Conservation (phyloP, 2,888 invertebrate species). For the Anaspis maculata region DNA sequence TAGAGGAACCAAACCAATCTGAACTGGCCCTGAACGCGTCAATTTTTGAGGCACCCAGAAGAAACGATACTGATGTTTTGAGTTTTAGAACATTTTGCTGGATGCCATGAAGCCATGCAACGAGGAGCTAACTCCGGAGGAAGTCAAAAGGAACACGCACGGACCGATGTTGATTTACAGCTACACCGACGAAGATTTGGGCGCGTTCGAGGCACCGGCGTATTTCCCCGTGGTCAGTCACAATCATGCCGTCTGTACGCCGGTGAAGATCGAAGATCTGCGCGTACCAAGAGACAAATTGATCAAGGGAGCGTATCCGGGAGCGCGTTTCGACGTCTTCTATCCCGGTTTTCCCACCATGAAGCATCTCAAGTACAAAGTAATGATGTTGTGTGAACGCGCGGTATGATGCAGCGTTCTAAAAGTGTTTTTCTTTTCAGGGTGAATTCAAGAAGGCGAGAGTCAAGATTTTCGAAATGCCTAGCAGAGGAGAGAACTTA, state of each 20-base stretch:
- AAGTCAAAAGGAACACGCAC: conserved; percentile 67
- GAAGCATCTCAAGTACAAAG: conserved; percentile 76
- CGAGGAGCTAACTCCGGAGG: conserved; percentile 56
- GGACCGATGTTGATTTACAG: conserved; percentile 82
- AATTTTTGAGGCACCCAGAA: too few species aligned
- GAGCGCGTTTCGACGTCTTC: conserved; percentile 58
- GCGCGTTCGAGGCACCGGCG: conserved; percentile 49
- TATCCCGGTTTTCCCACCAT: conserved; percentile 92
- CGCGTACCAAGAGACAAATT: conserved; percentile 50
- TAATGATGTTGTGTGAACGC: too few species aligned
- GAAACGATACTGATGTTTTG: too few species aligned
- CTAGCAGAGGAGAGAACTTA: conserved; percentile 74
- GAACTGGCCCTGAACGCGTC: too few species aligned
- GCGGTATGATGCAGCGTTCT: too few species aligned
- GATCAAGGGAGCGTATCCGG: conserved; percentile 62
- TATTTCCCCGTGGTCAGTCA: conserved; percentile 55
- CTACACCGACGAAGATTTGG: conserved; percentile 53
- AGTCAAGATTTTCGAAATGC: conserved; percentile 84
- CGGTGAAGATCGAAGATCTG: conserved; percentile 50
- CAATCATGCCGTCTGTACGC: conserved; percentile 48
- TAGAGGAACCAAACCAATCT: too few species aligned
- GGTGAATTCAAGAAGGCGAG: conserved; percentile 52
- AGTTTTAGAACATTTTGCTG: conserved; percentile 49
- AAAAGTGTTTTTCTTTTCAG: too few species aligned
- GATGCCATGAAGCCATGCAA: conserved; percentile 68